Evolutionary conservation across 1,140 invertebrate species (phyloP), one percentile per base, ranked within the genome.

Genomic region (Scaptomyza hsui): DNA sequence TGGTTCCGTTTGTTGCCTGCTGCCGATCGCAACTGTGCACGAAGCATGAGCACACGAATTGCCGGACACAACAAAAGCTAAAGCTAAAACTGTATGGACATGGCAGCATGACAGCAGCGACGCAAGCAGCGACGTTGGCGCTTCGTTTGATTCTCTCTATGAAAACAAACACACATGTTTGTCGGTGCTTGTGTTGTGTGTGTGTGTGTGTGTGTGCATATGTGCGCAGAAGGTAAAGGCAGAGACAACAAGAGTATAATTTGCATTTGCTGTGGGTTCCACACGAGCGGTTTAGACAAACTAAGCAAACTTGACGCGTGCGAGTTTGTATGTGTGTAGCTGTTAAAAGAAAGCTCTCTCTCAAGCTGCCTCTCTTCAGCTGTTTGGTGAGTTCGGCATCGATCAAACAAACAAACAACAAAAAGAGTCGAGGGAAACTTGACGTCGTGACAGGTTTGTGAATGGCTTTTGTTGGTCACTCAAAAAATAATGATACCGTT

Each of bases 1-100:
- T 59, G 49, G 69, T 71, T 71, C 63, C 63, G 63, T 67, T 44
- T 59, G 47, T 72, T 60, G 62, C 62, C 44, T 72, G 62, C 53
- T 72, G 69, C 61, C 68, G 62, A 72, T 67, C 62, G 32, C 26
- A 51, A 59, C 61, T 67, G 68, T 59, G 47, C 45, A 57, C 63
- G 55, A 41, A 49, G 37, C 49, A 42, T 24, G 42, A 57, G 18
- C 18, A 10, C 12, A 12, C 67, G 42, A 63, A 42, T 37, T 4
- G 56, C 55, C 39, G 55, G 45, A 24, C 47, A 62, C 16, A 55
- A 53, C 59, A 39, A 53, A 62, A 62, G 42, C 49, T 42, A 57
- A 65, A 65, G 24, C 21, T 16, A 29, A 24, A 49, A 52, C 53
- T 48, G 15, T 57, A 39, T 44, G 53, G 65, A 52, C 26, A 61